Base-by-base conservation (phyloP, 2,888 invertebrate species). In the Scrobipalpa atriplicella region DNA sequence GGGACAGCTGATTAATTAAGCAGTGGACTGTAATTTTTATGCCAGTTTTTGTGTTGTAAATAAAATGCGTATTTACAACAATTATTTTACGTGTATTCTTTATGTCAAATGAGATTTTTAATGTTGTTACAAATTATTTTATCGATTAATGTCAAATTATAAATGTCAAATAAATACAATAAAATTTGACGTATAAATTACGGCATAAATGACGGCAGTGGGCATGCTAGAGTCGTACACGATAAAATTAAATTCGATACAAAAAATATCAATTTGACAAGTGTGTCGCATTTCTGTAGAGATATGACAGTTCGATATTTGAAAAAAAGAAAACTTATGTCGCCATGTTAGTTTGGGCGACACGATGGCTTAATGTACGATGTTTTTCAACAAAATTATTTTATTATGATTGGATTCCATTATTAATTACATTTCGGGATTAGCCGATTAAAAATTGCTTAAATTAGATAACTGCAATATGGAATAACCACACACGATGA, bases 271-370 rank as follows among this genome's bases (percentile, higher is more conserved):
- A 77, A 83, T 84, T 84, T 88, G 89, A 86, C 87, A 87, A 78
- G 78, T 86, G 86, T 89, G 90, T 91, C 91, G 82, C 83, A 87
- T 91, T 90, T 87, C 85, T 82, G 84, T 88, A 84, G 76, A 81
- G 79, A 85, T 83, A 58, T 91, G 92, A 90, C 90, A 87, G 85
- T 85, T 87, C 78, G 87, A 85, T 87, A 84, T 88, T 86, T 79
- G 77, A 77, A 77, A 52, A 51, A 63, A 58, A 36, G 52, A 58
- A 58, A 58, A 13, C n/a, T n/a, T 16, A 62, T 62, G 84, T 84
- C 83, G 78, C 78, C 78, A 76, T 58, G 58, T 58, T 58, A 38
- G 29, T 38, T 58, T 58, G 75, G 77, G 74, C 69, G 76, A 69
- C 68, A 67, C 21, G 47, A 84, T 82, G 85, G 84, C 85, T 89